A percentile compares a stretch with the other conserved stretches of the same genome.
phyloP scores from a whole-genome alignment of 2,113 vertebrate genomes.

The Gavialis gangeticus region DNA sequence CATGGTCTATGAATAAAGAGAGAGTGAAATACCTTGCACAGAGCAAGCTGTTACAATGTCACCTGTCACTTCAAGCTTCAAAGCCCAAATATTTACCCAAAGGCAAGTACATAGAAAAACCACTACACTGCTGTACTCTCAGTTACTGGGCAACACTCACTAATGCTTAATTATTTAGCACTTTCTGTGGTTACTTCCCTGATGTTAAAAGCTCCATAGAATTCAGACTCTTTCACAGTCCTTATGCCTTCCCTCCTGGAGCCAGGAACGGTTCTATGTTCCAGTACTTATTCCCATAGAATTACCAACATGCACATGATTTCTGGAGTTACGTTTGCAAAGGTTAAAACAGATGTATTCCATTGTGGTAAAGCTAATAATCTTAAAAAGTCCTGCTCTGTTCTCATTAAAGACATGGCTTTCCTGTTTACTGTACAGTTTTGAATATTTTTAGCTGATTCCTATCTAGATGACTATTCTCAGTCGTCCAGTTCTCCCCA shows the following conservation, averaged over 20 bases:
- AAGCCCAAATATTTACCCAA: conserved; percentile 74
- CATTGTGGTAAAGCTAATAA: background rate
- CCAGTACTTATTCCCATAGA: background rate
- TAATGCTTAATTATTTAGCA: conserved; percentile 65
- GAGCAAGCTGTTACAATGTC: conserved; percentile 14
- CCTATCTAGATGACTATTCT: no score
- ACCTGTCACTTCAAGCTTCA: conserved; percentile 50
- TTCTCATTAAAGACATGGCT: rapidly evolving
- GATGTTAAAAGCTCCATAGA: background rate
- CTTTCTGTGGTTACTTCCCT: conserved; percentile 55
- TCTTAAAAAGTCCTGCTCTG: background rate
- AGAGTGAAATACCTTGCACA: background rate
- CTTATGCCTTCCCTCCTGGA: background rate
- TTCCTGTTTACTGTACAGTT: rapidly evolving
- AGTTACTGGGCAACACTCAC: conserved; percentile 53
- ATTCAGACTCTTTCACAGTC: background rate
- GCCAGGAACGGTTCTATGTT: background rate
- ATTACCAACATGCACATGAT: background rate
- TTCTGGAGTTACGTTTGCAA: background rate
- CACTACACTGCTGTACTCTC: conserved; percentile 37
- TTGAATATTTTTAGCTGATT: background rate
- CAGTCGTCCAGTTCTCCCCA: no score
- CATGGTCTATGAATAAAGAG: conserved; percentile 58
- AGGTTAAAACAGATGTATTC: rapidly evolving
- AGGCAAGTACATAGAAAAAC: conserved; percentile 41